Evolutionary conservation across 2,113 vertebrate genomes (phyloP).

Genomic region (Tragelaphus strepsiceros): DNA sequence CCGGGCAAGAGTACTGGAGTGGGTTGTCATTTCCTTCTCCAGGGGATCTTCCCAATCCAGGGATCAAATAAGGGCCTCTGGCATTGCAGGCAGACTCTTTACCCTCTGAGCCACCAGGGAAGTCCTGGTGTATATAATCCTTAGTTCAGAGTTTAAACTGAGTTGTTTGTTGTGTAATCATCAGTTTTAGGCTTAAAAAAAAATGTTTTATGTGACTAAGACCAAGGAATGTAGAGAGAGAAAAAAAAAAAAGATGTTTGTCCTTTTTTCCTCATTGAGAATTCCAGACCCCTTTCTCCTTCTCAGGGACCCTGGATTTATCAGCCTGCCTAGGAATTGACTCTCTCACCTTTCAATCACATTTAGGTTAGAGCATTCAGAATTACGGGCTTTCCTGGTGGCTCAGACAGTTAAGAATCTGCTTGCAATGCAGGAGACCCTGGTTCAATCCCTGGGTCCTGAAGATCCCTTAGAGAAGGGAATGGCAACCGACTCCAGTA

Average conservation of each 20-base stretch:
- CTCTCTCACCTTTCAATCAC: neutral
- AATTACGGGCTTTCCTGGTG: neutral
- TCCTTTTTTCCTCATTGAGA: neutral
- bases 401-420: neutral
- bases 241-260: neutral
- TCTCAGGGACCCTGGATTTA: neutral
- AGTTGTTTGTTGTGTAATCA: neutral
- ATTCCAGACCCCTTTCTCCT: neutral
- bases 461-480: neutral
- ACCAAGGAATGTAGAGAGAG: neutral
- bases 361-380: neutral
- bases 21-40: neutral
- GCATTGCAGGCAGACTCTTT: neutral
- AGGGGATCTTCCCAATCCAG: neutral
- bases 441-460: neutral
- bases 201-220: neutral
- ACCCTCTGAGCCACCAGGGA: neutral
- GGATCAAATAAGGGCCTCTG: neutral
- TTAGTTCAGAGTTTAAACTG: neutral
- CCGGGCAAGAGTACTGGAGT: neutral
- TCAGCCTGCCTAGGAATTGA: neutral
- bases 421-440: neutral
- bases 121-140: neutral
- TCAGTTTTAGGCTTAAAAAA: neutral
- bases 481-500: neutral